phyloP scores from a whole-genome alignment of 2,888 invertebrate species.

The Hydrotaea cyrtoneurina region DNA sequence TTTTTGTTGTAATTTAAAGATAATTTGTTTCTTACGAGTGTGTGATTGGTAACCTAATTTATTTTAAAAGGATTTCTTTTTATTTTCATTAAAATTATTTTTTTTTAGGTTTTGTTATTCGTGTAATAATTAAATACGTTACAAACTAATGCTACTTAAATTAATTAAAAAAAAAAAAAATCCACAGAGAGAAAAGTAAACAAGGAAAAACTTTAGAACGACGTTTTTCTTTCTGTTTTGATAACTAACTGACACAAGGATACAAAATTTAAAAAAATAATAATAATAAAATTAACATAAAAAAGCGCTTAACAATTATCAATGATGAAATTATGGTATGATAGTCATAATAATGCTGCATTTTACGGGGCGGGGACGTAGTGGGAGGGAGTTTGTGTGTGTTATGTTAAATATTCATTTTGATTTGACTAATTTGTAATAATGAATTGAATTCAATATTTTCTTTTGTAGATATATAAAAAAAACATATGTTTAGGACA shows the following conservation, averaged over 20 bases:
- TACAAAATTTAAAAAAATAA: constrained; percentile 25
- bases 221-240: background rate
- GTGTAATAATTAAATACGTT: constrained; percentile 50
- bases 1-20: constrained; percentile 39
- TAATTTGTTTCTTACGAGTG: constrained; percentile 36
- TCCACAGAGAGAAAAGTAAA: constrained; percentile 21
- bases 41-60: constrained; percentile 54
- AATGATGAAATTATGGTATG: constrained; percentile 24
- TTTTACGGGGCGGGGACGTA: background rate
- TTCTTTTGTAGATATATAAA: constrained; percentile 24
- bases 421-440: constrained; percentile 51
- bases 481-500: constrained; percentile 6
- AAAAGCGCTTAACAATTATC: constrained; percentile 44
- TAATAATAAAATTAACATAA: constrained; percentile 47
- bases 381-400: constrained; percentile 2
- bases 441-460: constrained; percentile 63
- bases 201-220: constrained; percentile 11
- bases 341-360: background rate
- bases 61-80: constrained; percentile 51
- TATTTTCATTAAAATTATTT: constrained; percentile 37
- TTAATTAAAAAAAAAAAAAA: constrained; percentile 20
- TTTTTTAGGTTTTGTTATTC: constrained; percentile 35
- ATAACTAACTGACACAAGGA: constrained; percentile 47
- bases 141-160: constrained; percentile 59
- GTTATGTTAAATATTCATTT: constrained; percentile 46